phyloP scores from a whole-genome alignment of 1,140 invertebrate genomes.

The Bicyclus anynana region DNA sequence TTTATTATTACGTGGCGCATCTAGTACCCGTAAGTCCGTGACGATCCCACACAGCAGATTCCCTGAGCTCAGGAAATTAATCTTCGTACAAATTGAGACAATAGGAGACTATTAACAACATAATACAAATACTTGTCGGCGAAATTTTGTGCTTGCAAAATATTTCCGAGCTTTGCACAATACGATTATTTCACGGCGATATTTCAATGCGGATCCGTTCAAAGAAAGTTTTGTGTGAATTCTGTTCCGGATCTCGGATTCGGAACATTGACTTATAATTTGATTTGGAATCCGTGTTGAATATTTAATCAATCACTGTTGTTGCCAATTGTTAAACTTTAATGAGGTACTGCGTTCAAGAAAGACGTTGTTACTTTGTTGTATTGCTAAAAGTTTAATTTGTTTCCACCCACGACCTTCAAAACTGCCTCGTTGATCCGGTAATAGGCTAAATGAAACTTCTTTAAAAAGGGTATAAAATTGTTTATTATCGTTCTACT shows the following conservation, averaged over 20 bases:
- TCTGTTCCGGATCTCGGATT: background rate
- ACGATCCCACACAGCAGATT: conserved; percentile 32
- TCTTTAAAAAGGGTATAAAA: too few relatives aligned
- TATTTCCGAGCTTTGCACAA: conserved; percentile 27
- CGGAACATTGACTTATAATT: background rate
- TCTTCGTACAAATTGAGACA: conserved; percentile 59
- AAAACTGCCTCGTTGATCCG: too few relatives aligned
- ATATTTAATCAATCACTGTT: background rate
- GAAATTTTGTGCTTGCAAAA: conserved; percentile 43
- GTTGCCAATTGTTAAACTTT: too few relatives aligned
- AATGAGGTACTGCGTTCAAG: too few relatives aligned
- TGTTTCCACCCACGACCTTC: too few relatives aligned
- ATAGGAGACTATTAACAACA: conserved; percentile 52
- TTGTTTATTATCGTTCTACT: too few relatives aligned
- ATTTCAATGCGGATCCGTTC: background rate
- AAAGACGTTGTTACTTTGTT: too few relatives aligned
- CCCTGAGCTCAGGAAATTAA: conserved; percentile 53
- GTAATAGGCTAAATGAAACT: too few relatives aligned
- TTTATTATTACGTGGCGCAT: conserved; percentile 8
- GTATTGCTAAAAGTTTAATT: too few relatives aligned
- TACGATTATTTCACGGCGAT: conserved; percentile 16
- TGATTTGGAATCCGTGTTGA: background rate
- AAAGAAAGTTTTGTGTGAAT: conserved; percentile 4
- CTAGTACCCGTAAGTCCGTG: conserved; percentile 22
- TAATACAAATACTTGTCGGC: conserved; percentile 46